Evolutionary conservation across 2,113 vertebrate species (phyloP).

Genomic region (Pseudois nayaur): DNA sequence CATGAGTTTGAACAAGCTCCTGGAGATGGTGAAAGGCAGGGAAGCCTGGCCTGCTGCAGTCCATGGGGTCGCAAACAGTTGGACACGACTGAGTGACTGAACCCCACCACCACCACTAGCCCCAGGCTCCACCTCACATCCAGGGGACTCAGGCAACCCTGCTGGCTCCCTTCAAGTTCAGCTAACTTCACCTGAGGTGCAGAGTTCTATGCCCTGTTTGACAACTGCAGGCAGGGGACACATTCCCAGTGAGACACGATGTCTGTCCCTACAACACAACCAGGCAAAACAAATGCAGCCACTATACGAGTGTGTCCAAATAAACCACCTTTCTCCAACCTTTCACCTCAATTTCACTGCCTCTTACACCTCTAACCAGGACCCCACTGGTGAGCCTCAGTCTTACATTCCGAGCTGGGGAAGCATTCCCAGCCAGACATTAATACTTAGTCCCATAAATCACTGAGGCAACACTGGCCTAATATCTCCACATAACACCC

Average conservation of each 20-base stretch:
- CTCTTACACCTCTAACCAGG: background rate
- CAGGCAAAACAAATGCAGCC: background rate
- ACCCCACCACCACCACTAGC: background rate
- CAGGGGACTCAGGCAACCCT: background rate
- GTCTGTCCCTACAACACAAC: background rate
- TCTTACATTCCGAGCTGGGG: background rate
- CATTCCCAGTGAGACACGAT: background rate
- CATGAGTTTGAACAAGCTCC: background rate
- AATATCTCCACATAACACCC: background rate
- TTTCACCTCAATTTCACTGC: background rate
- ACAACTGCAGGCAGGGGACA: background rate
- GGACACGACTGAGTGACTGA: rapidly evolving
- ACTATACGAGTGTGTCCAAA: rapidly evolving
- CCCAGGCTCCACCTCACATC: background rate
- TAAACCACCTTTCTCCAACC: background rate
- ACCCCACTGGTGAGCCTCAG: no score
- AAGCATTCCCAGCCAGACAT: background rate
- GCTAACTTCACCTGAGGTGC: background rate
- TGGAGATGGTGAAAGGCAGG: background rate
- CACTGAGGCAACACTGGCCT: background rate
- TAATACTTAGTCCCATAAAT: background rate
- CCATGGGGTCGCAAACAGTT: rapidly evolving
- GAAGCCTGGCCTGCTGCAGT: background rate
- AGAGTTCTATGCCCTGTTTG: background rate
- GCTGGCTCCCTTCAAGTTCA: background rate